phyloP scores from a whole-genome alignment of 2,113 vertebrate species.

The Daboia siamensis region DNA sequence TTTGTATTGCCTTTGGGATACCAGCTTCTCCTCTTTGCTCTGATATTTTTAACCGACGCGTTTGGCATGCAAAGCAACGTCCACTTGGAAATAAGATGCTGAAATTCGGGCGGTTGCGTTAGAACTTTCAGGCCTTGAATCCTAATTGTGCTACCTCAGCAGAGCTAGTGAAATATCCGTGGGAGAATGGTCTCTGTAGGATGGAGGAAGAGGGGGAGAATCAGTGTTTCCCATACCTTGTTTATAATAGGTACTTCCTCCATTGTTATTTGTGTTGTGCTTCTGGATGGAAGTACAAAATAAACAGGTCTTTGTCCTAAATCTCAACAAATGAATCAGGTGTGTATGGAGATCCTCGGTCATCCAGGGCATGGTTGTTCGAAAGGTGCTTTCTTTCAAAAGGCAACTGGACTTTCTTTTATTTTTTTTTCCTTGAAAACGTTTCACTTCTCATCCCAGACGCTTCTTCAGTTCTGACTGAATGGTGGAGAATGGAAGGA shows the following conservation, averaged over 20 bases:
- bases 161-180: conserved; percentile 33
- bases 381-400: background rate
- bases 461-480: background rate
- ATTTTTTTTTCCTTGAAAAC: background rate
- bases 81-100: conserved; percentile 11
- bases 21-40: background rate
- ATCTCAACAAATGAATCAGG: background rate
- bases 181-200: background rate
- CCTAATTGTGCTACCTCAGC: conserved; percentile 43
- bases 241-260: background rate
- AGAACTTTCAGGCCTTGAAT: conserved; percentile 40
- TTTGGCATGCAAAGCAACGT: conserved; percentile 17
- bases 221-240: conserved; percentile 5
- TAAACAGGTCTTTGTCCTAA: background rate
- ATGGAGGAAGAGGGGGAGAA: background rate
- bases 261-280: conserved; percentile 19
- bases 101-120: conserved; percentile 36
- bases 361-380: background rate
- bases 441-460: background rate
- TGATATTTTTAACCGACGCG: conserved; percentile 7
- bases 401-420: background rate
- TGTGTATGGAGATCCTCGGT: background rate
- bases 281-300: background rate
- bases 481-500: background rate
- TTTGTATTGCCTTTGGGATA: background rate